Evolutionary conservation across 2,888 invertebrate species (phyloP).

Genomic region (Aphidoletes aphidimyza): DNA sequence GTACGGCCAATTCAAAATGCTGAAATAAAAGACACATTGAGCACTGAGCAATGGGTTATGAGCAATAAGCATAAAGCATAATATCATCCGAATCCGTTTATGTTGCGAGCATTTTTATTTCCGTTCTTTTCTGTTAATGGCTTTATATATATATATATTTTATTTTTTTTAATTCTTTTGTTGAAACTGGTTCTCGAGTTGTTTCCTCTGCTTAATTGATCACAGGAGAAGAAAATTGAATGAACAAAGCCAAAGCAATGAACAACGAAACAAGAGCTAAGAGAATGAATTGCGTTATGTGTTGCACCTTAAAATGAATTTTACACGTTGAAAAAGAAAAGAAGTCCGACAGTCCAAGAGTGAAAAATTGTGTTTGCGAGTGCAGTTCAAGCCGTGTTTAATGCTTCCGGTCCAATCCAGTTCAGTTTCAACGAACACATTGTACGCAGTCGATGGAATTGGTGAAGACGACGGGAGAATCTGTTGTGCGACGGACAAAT

Average conservation of each 20-base stretch:
- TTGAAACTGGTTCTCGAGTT: background rate
- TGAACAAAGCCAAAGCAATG: background rate
- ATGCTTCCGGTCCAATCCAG: conserved; percentile 1
- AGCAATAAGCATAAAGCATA: too few species aligned
- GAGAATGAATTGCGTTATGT: background rate
- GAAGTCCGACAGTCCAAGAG: background rate
- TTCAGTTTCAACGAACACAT: too few species aligned
- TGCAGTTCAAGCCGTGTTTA: background rate
- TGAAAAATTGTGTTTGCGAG: background rate
- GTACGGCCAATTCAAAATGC: too few species aligned
- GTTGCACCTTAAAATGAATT: conserved; percentile 28
- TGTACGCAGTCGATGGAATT: too few species aligned
- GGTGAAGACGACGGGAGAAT: too few species aligned
- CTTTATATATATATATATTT: background rate
- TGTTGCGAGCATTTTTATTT: background rate
- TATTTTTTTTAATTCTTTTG: background rate
- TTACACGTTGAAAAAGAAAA: background rate
- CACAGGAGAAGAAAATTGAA: background rate
- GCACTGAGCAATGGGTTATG: too few species aligned
- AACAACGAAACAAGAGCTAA: background rate
- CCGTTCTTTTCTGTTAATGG: background rate
- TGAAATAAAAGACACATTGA: too few species aligned
- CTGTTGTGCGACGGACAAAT: too few species aligned
- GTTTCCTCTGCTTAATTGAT: conserved; percentile 11
- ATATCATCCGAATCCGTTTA: too few species aligned